Percentiles rank a stretch among this genome's conserved stretches.
Evolutionary conservation across 1,140 invertebrate species (phyloP).

Genomic region (Drosophila setifemur): DNA sequence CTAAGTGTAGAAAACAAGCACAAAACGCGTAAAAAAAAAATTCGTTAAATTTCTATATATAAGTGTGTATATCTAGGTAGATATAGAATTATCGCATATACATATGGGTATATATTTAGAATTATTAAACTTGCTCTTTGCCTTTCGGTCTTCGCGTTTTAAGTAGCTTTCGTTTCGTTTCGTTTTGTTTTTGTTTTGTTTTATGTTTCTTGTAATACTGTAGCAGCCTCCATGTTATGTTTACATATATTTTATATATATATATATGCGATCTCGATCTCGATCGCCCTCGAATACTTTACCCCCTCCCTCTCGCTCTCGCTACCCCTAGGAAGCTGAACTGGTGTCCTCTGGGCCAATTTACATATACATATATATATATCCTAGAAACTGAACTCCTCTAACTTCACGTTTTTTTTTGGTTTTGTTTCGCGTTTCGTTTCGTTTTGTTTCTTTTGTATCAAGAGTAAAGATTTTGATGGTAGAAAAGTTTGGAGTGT

Average conservation of each 20-base stretch:
- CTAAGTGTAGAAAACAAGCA: slow-evolving; percentile 58
- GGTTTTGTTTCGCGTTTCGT: not conserved
- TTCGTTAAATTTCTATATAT: slow-evolving; percentile 34
- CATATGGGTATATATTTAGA: slow-evolving; percentile 30
- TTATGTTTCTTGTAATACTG: slow-evolving; percentile 72
- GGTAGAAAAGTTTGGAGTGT: slow-evolving; percentile 72
- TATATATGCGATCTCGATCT: slow-evolving; percentile 24
- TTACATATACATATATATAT: slow-evolving; percentile 12
- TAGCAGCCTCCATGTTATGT: slow-evolving; percentile 75
- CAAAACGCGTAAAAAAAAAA: slow-evolving; percentile 57
- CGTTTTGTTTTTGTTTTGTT: slow-evolving; percentile 17
- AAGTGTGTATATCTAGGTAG: slow-evolving; percentile 30
- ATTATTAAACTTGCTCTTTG: slow-evolving; percentile 46
- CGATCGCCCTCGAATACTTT: slow-evolving; percentile 29
- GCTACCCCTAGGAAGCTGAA: slow-evolving; percentile 3
- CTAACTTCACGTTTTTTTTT: slow-evolving; percentile 1
- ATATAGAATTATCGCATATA: slow-evolving; percentile 22
- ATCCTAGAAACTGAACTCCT: slow-evolving; percentile 30
- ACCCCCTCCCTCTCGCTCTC: not conserved
- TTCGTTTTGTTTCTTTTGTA: slow-evolving; percentile 15
- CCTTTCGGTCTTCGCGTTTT: slow-evolving; percentile 41
- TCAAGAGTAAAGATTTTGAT: slow-evolving; percentile 36
- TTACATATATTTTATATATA: slow-evolving; percentile 36
- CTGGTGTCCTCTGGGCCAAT: slow-evolving; percentile 21
- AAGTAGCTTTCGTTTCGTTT: slow-evolving; percentile 34